Evolutionary conservation across 64 coral and sea anemone species (phyloP).

Genomic region (Cladopsammia gracilis): DNA sequence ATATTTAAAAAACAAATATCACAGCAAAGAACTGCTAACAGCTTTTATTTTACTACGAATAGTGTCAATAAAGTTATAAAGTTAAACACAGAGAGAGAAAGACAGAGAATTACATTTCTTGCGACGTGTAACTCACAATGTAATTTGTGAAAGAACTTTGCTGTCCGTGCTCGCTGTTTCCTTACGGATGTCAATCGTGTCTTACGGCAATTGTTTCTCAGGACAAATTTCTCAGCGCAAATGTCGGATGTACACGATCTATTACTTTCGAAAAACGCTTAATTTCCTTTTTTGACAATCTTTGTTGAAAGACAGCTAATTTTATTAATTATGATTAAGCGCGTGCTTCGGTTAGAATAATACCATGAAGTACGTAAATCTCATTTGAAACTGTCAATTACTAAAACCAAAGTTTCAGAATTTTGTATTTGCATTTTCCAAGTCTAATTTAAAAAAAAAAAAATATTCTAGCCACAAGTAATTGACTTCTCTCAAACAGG

Average conservation of each 20-base stretch:
- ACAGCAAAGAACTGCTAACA: too few relatives aligned
- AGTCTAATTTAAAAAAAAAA: background rate
- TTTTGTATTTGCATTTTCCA: background rate
- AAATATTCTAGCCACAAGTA: too few relatives aligned
- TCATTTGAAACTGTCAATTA: background rate
- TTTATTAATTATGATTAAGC: conserved; percentile 4
- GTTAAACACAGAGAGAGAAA: too few relatives aligned
- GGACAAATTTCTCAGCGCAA: background rate
- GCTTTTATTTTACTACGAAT: too few relatives aligned
- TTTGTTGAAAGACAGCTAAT: background rate
- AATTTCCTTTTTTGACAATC: background rate
- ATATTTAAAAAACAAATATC: too few relatives aligned
- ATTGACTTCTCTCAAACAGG: too few relatives aligned
- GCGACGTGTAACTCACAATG: too few relatives aligned
- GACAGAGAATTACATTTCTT: too few relatives aligned
- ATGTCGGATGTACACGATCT: conserved; percentile 2
- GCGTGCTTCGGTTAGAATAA: background rate
- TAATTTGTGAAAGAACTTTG: background rate
- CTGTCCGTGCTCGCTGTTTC: background rate
- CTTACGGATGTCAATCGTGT: background rate
- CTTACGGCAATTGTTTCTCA: background rate
- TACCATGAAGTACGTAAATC: background rate
- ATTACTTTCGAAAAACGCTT: background rate
- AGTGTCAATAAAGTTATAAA: too few relatives aligned
- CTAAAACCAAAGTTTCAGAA: background rate